Conservation (phyloP, 2,113 vertebrate genomes). For the Lepus timidus region DNA sequence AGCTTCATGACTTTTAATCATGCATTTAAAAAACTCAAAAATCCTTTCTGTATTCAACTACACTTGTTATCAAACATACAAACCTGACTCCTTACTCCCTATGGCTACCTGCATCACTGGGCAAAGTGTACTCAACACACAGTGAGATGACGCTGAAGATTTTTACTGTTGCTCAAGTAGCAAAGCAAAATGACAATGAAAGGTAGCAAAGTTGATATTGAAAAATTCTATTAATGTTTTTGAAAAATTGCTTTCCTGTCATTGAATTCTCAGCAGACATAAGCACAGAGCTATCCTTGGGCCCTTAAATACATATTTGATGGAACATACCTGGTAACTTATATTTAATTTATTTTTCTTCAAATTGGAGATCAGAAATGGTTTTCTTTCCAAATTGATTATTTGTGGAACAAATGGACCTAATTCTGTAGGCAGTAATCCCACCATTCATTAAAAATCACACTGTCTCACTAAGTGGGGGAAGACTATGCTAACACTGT, state of each 20-base stretch:
- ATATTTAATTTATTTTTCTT: slow-evolving; percentile 66
- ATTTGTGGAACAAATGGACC: slow-evolving; percentile 63
- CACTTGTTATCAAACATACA: slow-evolving; percentile 9
- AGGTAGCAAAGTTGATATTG: slow-evolving; percentile 8
- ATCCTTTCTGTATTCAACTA: background rate
- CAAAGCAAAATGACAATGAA: slow-evolving; percentile 52
- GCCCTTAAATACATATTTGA: slow-evolving; percentile 48
- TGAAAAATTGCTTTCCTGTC: slow-evolving; percentile 41
- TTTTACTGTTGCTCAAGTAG: background rate
- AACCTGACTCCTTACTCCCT: background rate
- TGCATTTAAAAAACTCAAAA: background rate
- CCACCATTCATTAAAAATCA: slow-evolving; percentile 52
- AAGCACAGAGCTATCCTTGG: slow-evolving; percentile 47
- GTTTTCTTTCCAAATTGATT: slow-evolving; percentile 77
- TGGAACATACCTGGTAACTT: slow-evolving; percentile 34
- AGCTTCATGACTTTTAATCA: slow-evolving; percentile 15
- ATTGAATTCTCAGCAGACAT: slow-evolving; percentile 53
- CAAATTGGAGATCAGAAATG: slow-evolving; percentile 36
- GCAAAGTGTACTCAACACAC: background rate
- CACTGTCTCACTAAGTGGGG: background rate
- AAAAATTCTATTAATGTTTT: slow-evolving; percentile 23
- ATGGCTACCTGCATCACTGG: background rate
- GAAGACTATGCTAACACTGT: slow-evolving; percentile 51
- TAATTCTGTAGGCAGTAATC: slow-evolving; percentile 63
- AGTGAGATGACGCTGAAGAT: slow-evolving; percentile 19